Evolutionary conservation across 2,797 vertebrate genomes (phyloP).

Genomic region (Atherinosoma microstoma): DNA sequence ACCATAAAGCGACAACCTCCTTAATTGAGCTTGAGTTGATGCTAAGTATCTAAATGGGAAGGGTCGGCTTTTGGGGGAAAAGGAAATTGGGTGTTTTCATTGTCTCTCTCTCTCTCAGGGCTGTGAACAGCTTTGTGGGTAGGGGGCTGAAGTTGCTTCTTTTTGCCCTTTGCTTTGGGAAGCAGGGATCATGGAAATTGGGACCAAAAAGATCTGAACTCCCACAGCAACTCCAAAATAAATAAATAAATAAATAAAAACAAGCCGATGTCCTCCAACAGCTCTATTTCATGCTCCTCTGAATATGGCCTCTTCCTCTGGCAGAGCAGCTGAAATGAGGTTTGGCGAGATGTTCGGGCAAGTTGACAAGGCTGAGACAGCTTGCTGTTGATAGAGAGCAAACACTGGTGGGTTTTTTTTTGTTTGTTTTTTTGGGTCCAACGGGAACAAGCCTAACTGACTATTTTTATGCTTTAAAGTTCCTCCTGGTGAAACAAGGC

Average conservation of each 20-base stretch:
- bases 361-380: constrained; percentile 37
- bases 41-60: constrained; percentile 56
- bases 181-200: constrained; percentile 31
- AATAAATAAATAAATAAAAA: not conserved
- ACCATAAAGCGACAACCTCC: constrained; percentile 70
- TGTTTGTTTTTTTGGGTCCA: constrained; percentile 22
- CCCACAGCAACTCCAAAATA: constrained; percentile 19
- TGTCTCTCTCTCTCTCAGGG: constrained; percentile 43
- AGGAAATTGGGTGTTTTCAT: constrained; percentile 72
- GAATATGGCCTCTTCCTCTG: constrained; percentile 31
- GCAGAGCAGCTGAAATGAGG: constrained; percentile 35
- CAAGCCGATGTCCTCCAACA: constrained; percentile 18
- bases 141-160: constrained; percentile 16
- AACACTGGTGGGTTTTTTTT: constrained; percentile 4
- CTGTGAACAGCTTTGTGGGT: constrained; percentile 33
- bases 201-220: constrained; percentile 17
- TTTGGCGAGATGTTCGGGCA: constrained; percentile 42
- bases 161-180: constrained; percentile 29
- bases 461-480: constrained; percentile 22
- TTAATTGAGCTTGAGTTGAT: constrained; percentile 69
- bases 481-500: constrained; percentile 21
- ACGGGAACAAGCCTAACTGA: constrained; percentile 18
- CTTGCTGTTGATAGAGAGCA: constrained; percentile 17
- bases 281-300: constrained; percentile 44
- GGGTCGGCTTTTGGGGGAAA: too few relatives aligned